phyloP scores from a whole-genome alignment of 2,113 vertebrate genomes.

The Trachemys scripta region DNA sequence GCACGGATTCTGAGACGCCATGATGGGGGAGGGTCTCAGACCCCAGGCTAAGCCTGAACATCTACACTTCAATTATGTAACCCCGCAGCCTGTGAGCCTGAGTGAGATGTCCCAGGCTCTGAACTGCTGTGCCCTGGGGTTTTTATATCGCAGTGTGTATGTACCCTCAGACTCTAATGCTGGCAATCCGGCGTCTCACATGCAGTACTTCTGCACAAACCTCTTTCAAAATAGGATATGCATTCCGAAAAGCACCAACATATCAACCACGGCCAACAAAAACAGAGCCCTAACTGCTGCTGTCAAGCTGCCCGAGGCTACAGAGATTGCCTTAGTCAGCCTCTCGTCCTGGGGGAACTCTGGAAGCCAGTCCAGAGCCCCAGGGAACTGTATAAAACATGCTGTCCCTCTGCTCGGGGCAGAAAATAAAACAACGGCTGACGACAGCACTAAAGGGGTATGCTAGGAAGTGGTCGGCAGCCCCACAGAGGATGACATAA shows the following conservation, averaged over 20 bases:
- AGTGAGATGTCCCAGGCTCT: neutral
- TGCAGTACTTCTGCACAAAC: neutral
- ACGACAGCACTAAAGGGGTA: neutral
- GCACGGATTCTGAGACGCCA: too few relatives aligned
- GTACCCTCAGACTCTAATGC: neutral
- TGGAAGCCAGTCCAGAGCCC: neutral
- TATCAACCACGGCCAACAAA: neutral
- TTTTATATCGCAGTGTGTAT: neutral
- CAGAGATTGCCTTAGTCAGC: neutral
- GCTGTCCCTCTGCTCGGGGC: neutral
- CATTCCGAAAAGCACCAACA: neutral
- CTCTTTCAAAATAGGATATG: neutral
- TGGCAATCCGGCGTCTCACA: neutral
- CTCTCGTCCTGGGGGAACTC: rapidly evolving
- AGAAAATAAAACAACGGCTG: neutral
- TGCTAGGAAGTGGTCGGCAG: neutral
- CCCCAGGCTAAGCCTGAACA: neutral
- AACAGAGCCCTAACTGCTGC: neutral
- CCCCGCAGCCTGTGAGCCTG: neutral
- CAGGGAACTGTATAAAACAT: neutral
- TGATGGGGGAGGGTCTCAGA: neutral
- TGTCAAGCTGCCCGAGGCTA: conserved; percentile 3
- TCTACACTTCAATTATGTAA: neutral
- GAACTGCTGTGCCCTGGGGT: rapidly evolving
- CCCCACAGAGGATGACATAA: rapidly evolving